Evolutionary conservation across 2,888 invertebrate species (phyloP), one percentile per base, ranked within the genome.

Genomic region (Erpobdella octoculata): DNA sequence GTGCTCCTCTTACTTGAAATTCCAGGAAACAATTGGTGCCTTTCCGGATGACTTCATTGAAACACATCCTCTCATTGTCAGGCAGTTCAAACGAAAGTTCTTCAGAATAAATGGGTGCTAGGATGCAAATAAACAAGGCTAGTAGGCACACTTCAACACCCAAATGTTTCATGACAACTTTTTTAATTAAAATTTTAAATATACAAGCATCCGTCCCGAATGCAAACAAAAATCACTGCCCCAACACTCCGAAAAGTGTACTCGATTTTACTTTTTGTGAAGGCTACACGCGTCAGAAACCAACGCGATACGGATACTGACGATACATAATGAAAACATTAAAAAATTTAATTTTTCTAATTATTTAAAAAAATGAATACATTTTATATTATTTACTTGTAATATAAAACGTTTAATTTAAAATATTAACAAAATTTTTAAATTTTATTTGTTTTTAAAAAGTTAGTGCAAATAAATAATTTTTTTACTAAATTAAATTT

Each of bases 31-130:
- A 89, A 76, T 92, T 89, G 35, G 89, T 89, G 81, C 93, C 94
- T 80, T 91, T 89, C 76, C 89, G 88, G 76, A 98, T 91, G 78
- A 91, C 90, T 86, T 98, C 91, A 83, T 91, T 91, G 86, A 97
- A 98, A 86, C 98, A 98, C 86, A 97, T 93, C 85, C 90, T 91
- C 77, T 93, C 93, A 85, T 92, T 97, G 85, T 98, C 97, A 46
- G 93, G 91, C 78, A 97, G 87, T 85, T 96, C 95, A 84, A 97
- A 97, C 74, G 95, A 95, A 83, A 97, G 86, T 85, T 96, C 96
- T 12, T 71, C 74, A n/a, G 53, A 53, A 53, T 53, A 53, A 12
- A 53, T 8, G 9, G 21, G 53, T 15, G 21, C n/a, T 9, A 53
- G 15, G 18, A 21, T 53, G 28, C 53, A 53, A 5, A 53, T n/a